Evolutionary conservation across 1,140 invertebrate species (phyloP), one percentile per base, ranked within the genome.

Genomic region (Saccostrea cuccullata): DNA sequence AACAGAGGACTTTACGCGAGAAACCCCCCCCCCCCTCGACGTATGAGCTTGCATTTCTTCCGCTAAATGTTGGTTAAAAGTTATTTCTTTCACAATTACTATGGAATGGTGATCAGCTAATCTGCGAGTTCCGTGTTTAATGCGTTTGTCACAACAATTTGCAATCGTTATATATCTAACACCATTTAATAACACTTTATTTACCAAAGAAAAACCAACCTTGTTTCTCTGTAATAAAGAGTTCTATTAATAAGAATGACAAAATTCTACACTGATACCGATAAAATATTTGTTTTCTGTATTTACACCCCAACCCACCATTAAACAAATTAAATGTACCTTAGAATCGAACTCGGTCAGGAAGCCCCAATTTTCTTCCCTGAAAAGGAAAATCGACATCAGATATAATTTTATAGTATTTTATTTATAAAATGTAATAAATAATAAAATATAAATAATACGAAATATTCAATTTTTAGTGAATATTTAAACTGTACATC

Each of bases 361-460:
- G 77, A 93, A 94, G 20, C 92, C 92, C 93, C 93, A 94, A 86
- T 93, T 91, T 30, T 90, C 89, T 67, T 91, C 89, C 93, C 93
- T 93, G 87, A 30, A 89, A 87, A 86, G 67, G 40, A 56, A 30
- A 85, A 9, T 17, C 11, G 20, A 55, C 36, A 47, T 83, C 6
- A 47, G 6, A 47, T 8, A 8, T 47, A 47, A 47, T 47, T 47
- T 47, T 47, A 9, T 47, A 8, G 9, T 47, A 47, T 47, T 47
- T 36, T 36, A 36, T 36, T n/a, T 36, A 36, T 36, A 36, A 36
- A 36, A 36, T 36, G 30, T 36, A 36, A 36, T 36, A 1, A 36
- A 36, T 36, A 36, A 36, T 36, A 36, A 2, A 2, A 36, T 36
- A 36, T 36, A 36, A 36, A 36, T 36, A 36, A 36, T 36, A 36